Evolutionary conservation across 1,140 invertebrate genomes (phyloP).

Genomic region (Cheumatopsyche charites): DNA sequence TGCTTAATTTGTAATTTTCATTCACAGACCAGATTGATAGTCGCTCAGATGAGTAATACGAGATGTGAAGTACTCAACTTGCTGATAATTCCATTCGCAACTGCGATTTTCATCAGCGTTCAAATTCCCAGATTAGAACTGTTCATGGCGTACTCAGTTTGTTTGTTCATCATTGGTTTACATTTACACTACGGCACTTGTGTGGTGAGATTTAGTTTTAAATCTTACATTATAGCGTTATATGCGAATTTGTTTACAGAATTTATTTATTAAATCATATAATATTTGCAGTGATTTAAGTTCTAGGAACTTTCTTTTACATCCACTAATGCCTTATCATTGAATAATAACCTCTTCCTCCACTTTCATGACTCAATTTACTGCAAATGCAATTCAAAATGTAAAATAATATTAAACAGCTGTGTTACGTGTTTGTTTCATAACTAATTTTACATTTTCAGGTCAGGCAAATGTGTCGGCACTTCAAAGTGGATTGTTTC

Average conservation of each 20-base stretch:
- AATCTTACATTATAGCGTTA: not conserved
- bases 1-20: conserved; percentile 9
- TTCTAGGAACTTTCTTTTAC: no score
- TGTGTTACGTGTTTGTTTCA: no score
- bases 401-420: no score
- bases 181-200: conserved; percentile 93
- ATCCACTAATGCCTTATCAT: conserved; percentile 18
- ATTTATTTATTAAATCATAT: not conserved
- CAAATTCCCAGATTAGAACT: conserved; percentile 71
- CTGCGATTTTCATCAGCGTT: conserved; percentile 62
- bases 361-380: no score
- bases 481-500: conserved; percentile 80
- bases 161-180: conserved; percentile 70
- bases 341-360: not conserved
- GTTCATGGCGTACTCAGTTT: conserved; percentile 73
- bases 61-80: conserved; percentile 85
- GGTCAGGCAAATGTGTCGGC: conserved; percentile 79
- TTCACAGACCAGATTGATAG: conserved; percentile 89
- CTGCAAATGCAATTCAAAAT: no score
- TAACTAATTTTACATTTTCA: conserved; percentile 58
- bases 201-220: conserved; percentile 68
- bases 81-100: conserved; percentile 74
- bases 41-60: conserved; percentile 94
- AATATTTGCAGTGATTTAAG: not conserved
- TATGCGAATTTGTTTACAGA: not conserved